These are phyloP conservation scores for Sycophila sp. DNA, from an alignment of 1,140 invertebrate genomes.

Conservation along the genomic window DNA sequence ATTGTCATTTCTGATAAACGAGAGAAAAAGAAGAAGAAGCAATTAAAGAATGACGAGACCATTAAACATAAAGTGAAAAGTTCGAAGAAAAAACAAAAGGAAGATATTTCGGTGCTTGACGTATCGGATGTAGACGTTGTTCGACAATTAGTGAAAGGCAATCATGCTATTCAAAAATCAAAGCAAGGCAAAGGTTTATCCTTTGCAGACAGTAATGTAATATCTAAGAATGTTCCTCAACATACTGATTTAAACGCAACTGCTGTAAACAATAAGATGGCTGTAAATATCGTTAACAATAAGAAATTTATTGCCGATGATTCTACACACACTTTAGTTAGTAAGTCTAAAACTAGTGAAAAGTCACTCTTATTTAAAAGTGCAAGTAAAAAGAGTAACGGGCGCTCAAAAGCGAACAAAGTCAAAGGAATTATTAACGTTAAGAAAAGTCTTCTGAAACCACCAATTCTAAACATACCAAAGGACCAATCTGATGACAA, in stretches of 20 bases:
- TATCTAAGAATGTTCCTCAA: not conserved
- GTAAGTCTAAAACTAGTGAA: not conserved
- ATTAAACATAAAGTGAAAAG: slow-evolving; percentile 46
- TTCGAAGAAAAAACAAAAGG: slow-evolving; percentile 46
- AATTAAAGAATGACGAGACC: slow-evolving; percentile 41
- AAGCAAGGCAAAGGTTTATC: slow-evolving; percentile 33
- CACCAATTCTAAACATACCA: slow-evolving; percentile 29
- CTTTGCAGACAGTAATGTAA: not conserved
- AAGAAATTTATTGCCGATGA: not conserved
- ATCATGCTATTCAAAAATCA: slow-evolving; percentile 49
- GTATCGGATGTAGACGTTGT: slow-evolving; percentile 56
- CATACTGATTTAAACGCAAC: not conserved
- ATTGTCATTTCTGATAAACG: not conserved
- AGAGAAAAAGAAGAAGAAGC: slow-evolving; percentile 47
- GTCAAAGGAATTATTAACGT: not conserved
- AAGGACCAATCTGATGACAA: slow-evolving; percentile 21
- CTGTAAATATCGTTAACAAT: not conserved
- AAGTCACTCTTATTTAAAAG: not conserved
- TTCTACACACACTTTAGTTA: not conserved
- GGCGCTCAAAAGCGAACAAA: slow-evolving; percentile 18
- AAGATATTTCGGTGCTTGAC: slow-evolving; percentile 49
- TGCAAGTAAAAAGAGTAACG: not conserved
- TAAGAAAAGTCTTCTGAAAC: slow-evolving; percentile 26
- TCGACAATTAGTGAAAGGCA: slow-evolving; percentile 48
- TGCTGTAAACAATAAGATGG: not conserved